A percentile compares a stretch with the other conserved stretches of the same genome.
Evolutionary conservation across 2,888 invertebrate species (phyloP).

Genomic region (Zaprionus obscuricornis): DNA sequence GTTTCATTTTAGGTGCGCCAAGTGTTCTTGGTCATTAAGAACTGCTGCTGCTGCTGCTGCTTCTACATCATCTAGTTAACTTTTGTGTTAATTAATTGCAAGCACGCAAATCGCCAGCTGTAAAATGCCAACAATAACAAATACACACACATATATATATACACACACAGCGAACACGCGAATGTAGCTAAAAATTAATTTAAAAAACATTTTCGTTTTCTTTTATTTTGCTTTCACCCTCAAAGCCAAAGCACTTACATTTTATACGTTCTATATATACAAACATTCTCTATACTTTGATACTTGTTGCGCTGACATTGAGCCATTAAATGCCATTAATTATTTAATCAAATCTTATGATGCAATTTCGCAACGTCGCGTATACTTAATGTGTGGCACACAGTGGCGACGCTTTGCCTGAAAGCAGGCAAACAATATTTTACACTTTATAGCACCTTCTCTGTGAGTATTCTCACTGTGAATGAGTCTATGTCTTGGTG

Average conservation of each 20-base stretch:
- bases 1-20: constrained; percentile 17
- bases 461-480: too few species aligned
- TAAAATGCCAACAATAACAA: constrained; percentile 26
- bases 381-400: constrained; percentile 30
- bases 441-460: constrained; percentile 28
- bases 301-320: constrained; percentile 56
- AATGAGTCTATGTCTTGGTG: too few species aligned
- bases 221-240: not conserved
- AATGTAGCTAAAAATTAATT: constrained; percentile 23
- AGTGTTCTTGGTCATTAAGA: not conserved
- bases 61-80: constrained; percentile 17
- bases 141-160: constrained; percentile 2
- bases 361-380: constrained; percentile 22
- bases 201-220: constrained; percentile 20
- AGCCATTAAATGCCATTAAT: constrained; percentile 60
- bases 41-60: too few species aligned
- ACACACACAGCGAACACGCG: not conserved
- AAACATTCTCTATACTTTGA: not conserved
- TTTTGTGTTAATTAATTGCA: constrained; percentile 56
- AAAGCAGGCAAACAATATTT: constrained; percentile 39
- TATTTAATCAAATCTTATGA: constrained; percentile 60
- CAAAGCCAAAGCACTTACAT: not conserved
- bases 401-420: constrained; percentile 31
- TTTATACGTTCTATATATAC: too few species aligned
- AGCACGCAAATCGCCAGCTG: constrained; percentile 53